Evolutionary conservation across 2,113 vertebrate species (phyloP).

Genomic region (Chinchilla lanigera): DNA sequence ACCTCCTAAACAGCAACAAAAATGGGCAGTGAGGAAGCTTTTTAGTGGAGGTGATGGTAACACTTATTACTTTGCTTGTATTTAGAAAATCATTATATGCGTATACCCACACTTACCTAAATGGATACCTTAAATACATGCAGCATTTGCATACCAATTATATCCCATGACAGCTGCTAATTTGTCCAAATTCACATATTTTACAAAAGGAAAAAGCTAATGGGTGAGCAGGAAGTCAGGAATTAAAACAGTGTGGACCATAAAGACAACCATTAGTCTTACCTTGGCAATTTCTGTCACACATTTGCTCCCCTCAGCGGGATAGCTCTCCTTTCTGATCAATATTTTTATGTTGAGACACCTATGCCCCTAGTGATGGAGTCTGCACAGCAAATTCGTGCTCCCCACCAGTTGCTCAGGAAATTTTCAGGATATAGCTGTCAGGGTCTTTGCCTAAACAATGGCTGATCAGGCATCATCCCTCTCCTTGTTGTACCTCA

Average conservation of each 20-base stretch:
- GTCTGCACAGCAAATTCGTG: not conserved
- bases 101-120: not conserved
- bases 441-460: not conserved
- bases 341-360: not conserved
- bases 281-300: not conserved
- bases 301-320: fast-evolving
- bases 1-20: not conserved
- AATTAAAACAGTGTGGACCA: not conserved
- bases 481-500: not conserved
- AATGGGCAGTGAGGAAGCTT: not conserved
- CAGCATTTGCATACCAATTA: not conserved
- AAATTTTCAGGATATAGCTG: not conserved
- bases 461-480: not conserved
- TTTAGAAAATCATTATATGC: not conserved
- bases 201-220: not conserved
- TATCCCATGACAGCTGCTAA: not conserved
- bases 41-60: not conserved
- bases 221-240: not conserved
- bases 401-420: not conserved
- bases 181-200: not conserved
- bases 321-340: not conserved
- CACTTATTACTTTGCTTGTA: not conserved
- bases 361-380: not conserved
- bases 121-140: not conserved
- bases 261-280: not conserved